A percentile compares a stretch with the other conserved stretches of the same genome.
Conservation (phyloP, 2,888 invertebrate genomes). For the Drosophila meridionalis region DNA sequence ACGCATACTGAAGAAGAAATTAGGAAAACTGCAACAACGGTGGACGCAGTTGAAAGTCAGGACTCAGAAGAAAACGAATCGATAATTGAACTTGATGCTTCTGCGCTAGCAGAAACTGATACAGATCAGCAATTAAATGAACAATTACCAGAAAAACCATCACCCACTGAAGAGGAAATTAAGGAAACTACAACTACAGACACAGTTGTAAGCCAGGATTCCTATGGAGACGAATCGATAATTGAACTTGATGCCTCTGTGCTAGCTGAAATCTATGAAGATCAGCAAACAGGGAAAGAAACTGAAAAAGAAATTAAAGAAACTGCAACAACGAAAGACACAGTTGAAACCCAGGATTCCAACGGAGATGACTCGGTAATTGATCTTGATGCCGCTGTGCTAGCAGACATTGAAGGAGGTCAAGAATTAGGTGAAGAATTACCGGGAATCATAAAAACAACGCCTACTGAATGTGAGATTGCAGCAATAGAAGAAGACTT, state of each 20-base stretch:
- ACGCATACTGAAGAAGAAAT: background rate
- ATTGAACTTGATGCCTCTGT: background rate
- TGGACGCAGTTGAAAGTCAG: background rate
- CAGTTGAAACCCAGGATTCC: background rate
- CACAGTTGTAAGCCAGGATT: background rate
- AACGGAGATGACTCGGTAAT: background rate
- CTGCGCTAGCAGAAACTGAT: background rate
- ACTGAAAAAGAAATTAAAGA: background rate
- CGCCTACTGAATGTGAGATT: background rate
- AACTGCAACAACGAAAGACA: no score
- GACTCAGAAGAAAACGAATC: background rate
- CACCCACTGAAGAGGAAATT: background rate
- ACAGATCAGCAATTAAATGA: background rate
- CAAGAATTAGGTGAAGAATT: background rate
- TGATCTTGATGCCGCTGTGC: conserved; percentile 1
- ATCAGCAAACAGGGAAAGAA: background rate
- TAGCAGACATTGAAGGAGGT: background rate
- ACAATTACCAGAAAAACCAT: background rate
- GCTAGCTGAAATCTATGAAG: background rate
- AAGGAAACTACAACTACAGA: background rate
- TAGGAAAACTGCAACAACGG: background rate
- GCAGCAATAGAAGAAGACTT: background rate
- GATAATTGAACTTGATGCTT: background rate
- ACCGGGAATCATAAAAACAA: background rate
- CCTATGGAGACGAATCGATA: background rate